Evolutionary conservation across 2,888 invertebrate species (phyloP).

Genomic region (Drosophila putrida): DNA sequence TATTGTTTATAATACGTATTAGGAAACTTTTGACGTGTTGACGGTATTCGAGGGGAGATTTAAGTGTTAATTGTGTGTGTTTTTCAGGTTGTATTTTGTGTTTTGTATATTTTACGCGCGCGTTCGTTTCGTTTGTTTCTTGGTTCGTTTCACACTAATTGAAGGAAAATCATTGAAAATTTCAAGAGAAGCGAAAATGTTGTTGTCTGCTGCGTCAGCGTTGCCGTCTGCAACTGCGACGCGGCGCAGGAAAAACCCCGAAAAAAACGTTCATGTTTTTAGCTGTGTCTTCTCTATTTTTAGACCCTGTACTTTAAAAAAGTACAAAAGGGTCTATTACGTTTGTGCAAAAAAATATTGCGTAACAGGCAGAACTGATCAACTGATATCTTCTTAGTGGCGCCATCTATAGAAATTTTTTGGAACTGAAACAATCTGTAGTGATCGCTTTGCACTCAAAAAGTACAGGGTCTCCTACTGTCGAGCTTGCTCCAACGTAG

Average conservation of each 20-base stretch:
- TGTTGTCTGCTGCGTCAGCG: slow-evolving; percentile 49
- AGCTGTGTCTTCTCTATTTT: slow-evolving; percentile 15
- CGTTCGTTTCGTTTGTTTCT: slow-evolving; percentile 84
- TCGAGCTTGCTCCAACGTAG: too few species aligned
- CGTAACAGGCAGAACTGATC: too few species aligned
- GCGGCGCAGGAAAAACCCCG: slow-evolving; percentile 61
- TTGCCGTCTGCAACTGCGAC: slow-evolving; percentile 31
- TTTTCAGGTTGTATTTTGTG: slow-evolving; percentile 34
- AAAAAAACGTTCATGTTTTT: slow-evolving; percentile 36
- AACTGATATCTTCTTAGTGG: too few species aligned
- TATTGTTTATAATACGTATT: slow-evolving; percentile 57
- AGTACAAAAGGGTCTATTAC: too few species aligned
- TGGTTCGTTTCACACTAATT: slow-evolving; percentile 84
- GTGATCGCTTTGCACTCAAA: too few species aligned
- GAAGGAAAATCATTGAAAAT: slow-evolving; percentile 68
- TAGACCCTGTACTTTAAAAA: too few species aligned
- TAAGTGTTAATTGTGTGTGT: slow-evolving; percentile 45
- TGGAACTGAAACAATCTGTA: too few species aligned
- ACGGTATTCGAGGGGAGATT: slow-evolving; percentile 6
- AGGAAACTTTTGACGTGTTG: slow-evolving; percentile 2
- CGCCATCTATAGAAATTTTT: too few species aligned
- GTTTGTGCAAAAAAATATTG: too few species aligned
- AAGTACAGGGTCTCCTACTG: too few species aligned
- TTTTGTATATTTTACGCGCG: slow-evolving; percentile 64
- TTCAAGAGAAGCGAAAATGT: slow-evolving; percentile 69